phyloP scores from a whole-genome alignment of 2,888 invertebrate species.

The Lamellibrachia satsuma region DNA sequence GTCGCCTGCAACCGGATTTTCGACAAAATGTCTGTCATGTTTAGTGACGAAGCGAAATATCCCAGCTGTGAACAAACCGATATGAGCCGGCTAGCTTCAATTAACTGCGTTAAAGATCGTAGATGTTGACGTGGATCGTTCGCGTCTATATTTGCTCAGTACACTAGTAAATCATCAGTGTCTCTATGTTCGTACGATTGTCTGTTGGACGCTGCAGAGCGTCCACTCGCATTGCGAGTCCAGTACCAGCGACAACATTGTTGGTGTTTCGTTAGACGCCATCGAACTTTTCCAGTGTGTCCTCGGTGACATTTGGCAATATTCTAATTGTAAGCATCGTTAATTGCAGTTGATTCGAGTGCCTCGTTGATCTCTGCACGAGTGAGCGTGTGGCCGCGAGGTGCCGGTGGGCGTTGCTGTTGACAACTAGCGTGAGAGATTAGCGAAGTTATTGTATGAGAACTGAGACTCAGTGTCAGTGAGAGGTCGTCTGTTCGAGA shows the following conservation, averaged over 20 bases:
- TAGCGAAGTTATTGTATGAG: not conserved
- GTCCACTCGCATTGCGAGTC: not conserved
- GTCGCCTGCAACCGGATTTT: not conserved
- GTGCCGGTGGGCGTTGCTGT: not conserved
- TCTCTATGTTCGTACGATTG: not conserved
- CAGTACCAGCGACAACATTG: not conserved
- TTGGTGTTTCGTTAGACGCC: not conserved
- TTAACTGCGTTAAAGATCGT: not conserved
- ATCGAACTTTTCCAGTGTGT: not conserved
- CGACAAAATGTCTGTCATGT: not conserved
- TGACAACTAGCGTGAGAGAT: constrained; percentile 12
- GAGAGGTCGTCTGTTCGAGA: not conserved
- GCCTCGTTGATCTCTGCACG: not conserved
- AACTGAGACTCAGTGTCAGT: not conserved
- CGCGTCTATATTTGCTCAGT: not conserved
- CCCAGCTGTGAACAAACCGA: not conserved
- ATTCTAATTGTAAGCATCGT: not conserved
- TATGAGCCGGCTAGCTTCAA: not conserved
- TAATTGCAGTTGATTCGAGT: not conserved
- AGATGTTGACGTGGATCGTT: not conserved
- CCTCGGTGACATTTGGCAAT: not conserved
- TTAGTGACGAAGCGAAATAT: not conserved
- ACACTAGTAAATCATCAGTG: not conserved
- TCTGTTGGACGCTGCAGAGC: not conserved
- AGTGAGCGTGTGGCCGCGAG: not conserved